Base-by-base conservation (phyloP, 1,140 invertebrate species). In the Pollicipes pollicipes region DNA sequence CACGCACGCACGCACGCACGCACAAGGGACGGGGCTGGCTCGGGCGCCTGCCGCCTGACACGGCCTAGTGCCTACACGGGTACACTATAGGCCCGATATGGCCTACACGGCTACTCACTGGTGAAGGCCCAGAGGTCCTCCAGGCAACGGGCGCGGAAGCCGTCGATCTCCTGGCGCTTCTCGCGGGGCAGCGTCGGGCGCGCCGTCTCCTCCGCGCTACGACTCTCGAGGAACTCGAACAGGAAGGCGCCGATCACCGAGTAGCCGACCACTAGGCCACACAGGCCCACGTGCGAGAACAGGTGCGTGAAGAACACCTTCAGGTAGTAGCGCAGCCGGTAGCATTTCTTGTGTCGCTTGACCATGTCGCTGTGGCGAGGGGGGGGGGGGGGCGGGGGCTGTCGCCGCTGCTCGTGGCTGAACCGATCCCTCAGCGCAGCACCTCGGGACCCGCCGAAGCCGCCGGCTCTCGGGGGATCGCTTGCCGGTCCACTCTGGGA, bases 271-370 rank as follows among this genome's bases (percentile, higher is more conserved):
- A 87, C 85, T 13, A 86, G 75, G 10, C 80, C 81, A 73, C 84
- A 85, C 24, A 87, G 78, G 6, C 86, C 86, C 31, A 87, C 82
- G 75, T 86, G 85, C 4, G 85, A 86, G 75, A 87, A 85, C 26
- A 86, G 73, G 72, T 81, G 79, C 35, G 81, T 79, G 30, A 82
- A 72, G 16, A 75, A 69, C 30, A 73, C 64, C 66, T 76, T 76
- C 2, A 75, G 45, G 66, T 37, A 71, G 45, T 58, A 58, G 6
- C 45, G 45, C 45, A 58, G 45, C 45, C 45, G 45, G 45, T 58
- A 58, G 45, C 45, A 58, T 21, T 58, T 58, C 45, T 58, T 58
- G 45, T 58, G 8, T 2, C 45, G 45, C 45, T 58, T 58, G 10
- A 21, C 45, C 45, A 58, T 58, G 45, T 2, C 45, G 45, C 2